Evolutionary conservation across 2,113 vertebrate genomes (phyloP).

Genomic region (Muscicapa adusta): DNA sequence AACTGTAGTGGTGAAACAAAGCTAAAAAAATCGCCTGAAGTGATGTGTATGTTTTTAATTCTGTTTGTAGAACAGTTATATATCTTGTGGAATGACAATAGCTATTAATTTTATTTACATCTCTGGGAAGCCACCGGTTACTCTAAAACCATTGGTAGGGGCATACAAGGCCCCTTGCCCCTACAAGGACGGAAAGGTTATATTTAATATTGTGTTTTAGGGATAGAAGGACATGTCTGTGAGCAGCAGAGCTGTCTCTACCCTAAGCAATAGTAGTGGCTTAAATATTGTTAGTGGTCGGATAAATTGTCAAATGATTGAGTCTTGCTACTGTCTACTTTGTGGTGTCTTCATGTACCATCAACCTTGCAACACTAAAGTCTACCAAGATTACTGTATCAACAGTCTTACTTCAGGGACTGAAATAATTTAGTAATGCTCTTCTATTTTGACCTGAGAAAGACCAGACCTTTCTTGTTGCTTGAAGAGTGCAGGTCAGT

Average conservation of each 20-base stretch:
- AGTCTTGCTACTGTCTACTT: not conserved
- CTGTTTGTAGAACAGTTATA: not conserved
- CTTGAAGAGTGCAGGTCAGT: not conserved
- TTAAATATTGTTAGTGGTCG: not conserved
- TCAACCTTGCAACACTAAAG: not conserved
- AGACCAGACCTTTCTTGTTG: not conserved
- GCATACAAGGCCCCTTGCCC: not conserved
- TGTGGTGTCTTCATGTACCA: not conserved
- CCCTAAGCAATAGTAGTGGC: not conserved
- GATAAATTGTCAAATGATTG: not conserved
- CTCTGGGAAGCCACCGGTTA: not conserved
- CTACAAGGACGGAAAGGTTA: not conserved
- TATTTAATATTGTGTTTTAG: not conserved
- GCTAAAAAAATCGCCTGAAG: not conserved
- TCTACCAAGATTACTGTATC: not conserved
- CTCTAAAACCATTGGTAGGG: not conserved
- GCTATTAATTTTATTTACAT: not conserved
- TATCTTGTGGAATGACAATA: not conserved
- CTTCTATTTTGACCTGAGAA: not conserved
- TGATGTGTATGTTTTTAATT: not conserved
- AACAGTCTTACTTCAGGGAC: not conserved
- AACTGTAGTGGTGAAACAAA: not conserved
- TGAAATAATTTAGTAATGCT: not conserved
- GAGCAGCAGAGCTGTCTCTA: not conserved
- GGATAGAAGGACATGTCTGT: not conserved